Percentiles rank a stretch among this genome's conserved stretches.
phyloP scores from a whole-genome alignment of 2,797 vertebrate genomes.

The Clarias laeviceps region DNA sequence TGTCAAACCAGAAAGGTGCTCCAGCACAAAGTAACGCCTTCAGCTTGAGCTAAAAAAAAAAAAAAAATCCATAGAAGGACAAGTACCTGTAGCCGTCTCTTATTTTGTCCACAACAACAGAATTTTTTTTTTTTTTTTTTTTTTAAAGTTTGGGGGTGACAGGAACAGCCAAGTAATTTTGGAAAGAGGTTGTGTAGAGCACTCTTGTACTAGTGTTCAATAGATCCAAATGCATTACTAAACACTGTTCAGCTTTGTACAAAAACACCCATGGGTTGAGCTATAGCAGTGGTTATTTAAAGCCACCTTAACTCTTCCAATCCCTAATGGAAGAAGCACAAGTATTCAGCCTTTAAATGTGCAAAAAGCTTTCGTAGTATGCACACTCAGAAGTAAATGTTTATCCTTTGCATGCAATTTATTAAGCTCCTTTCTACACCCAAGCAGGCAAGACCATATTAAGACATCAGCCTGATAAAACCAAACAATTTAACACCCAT shows the following conservation, averaged over 20 bases:
- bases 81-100: neutral
- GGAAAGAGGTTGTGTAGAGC: neutral
- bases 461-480: neutral
- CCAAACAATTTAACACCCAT: fast-evolving
- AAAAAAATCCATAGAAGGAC: no score
- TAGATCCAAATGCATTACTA: neutral
- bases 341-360: neutral
- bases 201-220: neutral
- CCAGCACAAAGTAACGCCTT: no score
- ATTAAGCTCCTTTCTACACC: neutral
- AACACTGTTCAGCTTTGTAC: neutral
- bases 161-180: neutral
- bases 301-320: neutral
- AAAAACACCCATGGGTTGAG: neutral
- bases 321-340: no score
- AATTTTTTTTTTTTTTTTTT: no score
- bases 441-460: neutral
- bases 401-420: neutral
- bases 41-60: neutral
- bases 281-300: neutral
- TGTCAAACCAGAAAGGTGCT: no score
- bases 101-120: no score
- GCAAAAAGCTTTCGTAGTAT: neutral
- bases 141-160: no score
- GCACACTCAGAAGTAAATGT: neutral